These are phyloP conservation scores for Ditylenchus weischeri DNA, from an alignment of 2,888 invertebrate genomes.

Conservation along the genomic window DNA sequence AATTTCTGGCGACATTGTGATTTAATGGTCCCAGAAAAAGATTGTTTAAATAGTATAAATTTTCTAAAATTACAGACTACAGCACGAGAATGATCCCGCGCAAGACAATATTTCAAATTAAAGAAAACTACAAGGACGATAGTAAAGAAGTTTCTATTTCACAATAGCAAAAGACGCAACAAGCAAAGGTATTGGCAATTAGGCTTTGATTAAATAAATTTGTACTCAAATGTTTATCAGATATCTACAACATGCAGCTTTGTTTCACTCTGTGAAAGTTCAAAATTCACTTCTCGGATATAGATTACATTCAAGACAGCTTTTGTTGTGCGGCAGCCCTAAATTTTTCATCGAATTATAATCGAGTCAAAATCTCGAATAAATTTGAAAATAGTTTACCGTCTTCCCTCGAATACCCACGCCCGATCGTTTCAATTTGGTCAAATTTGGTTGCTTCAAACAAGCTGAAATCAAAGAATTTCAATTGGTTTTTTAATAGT, in stretches of 20 bases:
- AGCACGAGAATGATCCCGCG: too few species aligned
- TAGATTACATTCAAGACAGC: neutral
- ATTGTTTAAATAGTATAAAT: too few species aligned
- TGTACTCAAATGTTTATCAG: neutral
- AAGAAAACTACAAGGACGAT: too few species aligned
- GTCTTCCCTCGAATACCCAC: neutral
- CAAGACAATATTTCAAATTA: too few species aligned
- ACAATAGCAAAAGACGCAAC: too few species aligned
- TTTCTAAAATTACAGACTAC: too few species aligned
- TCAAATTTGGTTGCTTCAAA: slow-evolving; percentile 4
- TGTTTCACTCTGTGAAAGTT: too few species aligned
- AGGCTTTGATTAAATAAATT: neutral
- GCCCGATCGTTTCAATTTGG: neutral
- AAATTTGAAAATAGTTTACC: neutral
- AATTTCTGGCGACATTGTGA: too few species aligned
- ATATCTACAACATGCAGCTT: neutral
- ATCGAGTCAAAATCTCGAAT: neutral
- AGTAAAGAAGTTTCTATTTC: too few species aligned
- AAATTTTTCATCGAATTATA: neutral
- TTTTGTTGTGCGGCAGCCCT: slow-evolving; percentile 6
- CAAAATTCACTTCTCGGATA: neutral
- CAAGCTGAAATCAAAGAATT: neutral
- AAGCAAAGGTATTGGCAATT: neutral
- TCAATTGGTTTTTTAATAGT: too few species aligned
- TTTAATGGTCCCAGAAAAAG: too few species aligned